A percentile compares a stretch with the other conserved stretches of the same genome.
Evolutionary conservation across 2,113 vertebrate genomes (phyloP).

Genomic region (Scolopax mira): DNA sequence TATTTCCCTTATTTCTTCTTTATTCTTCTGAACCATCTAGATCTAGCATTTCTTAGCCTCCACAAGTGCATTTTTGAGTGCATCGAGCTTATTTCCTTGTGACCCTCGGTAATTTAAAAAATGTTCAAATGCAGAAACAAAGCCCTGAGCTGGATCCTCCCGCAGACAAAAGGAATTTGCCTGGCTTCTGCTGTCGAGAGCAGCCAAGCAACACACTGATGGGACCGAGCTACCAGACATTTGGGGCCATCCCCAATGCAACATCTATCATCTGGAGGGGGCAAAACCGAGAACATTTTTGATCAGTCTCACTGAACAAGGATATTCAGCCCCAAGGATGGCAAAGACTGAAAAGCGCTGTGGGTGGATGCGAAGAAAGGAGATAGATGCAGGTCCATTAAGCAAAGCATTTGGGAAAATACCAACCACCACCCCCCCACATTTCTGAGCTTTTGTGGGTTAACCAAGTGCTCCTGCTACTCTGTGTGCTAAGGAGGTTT

Average conservation of each 20-base stretch:
- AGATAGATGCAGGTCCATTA: not conserved
- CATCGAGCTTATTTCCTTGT: not conserved
- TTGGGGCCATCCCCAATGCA: not conserved
- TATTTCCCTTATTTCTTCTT: not conserved
- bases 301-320: not conserved
- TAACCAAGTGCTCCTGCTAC: not conserved
- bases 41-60: not conserved
- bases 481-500: not conserved
- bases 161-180: conserved; percentile 36
- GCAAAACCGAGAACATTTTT: not conserved
- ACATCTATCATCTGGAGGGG: not conserved
- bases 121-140: not conserved
- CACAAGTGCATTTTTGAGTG: not conserved
- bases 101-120: not conserved
- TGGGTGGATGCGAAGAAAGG: not conserved
- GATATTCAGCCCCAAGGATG: not conserved
- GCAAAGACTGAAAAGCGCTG: not conserved
- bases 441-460: not conserved
- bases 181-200: not conserved
- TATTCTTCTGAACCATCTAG: not conserved
- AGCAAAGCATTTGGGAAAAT: not conserved
- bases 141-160: not conserved
- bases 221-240: not conserved
- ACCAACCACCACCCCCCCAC: not conserved
- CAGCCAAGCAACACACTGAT: not conserved